These are phyloP conservation scores for Mythimna lalbum DNA, from an alignment of 2,888 invertebrate genomes.

Conservation along the genomic window DNA sequence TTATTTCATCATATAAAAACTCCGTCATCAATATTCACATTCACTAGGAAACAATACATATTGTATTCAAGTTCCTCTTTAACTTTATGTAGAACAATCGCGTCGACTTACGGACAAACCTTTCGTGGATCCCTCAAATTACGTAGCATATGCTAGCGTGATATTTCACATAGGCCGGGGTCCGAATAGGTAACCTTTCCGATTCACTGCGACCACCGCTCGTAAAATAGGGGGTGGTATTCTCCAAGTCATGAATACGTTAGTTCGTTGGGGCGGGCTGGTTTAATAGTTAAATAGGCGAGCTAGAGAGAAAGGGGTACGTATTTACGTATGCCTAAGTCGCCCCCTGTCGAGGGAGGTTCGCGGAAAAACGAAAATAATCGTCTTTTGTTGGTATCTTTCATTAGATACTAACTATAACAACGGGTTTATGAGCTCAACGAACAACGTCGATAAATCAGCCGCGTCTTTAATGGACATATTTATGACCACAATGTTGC, in stretches of 20 bases:
- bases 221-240: conserved; percentile 86
- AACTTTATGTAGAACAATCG: conserved; percentile 45
- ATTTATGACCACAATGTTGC: conserved; percentile 6
- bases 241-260: conserved; percentile 89
- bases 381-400: conserved; percentile 44
- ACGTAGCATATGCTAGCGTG: conserved; percentile 78
- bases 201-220: conserved; percentile 84
- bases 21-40: background rate
- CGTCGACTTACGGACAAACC: conserved; percentile 57
- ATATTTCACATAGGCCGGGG: conserved; percentile 80
- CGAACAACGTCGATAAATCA: conserved; percentile 1
- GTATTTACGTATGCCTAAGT: conserved; percentile 66
- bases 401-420: conserved; percentile 30
- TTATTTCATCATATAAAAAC: background rate
- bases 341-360: conserved; percentile 60
- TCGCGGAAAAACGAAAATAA: conserved; percentile 63
- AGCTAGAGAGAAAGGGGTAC: conserved; percentile 75
- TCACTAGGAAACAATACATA: conserved; percentile 20
- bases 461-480: background rate
- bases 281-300: conserved; percentile 88
- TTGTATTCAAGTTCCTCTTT: conserved; percentile 39
- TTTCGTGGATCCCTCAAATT: conserved; percentile 76
- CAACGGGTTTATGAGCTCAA: conserved; percentile 22
- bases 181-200: conserved; percentile 85
- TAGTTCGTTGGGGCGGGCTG: conserved; percentile 80